Base-by-base conservation (phyloP, 2,888 invertebrate species). In the Steinernema scapterisci region DNA sequence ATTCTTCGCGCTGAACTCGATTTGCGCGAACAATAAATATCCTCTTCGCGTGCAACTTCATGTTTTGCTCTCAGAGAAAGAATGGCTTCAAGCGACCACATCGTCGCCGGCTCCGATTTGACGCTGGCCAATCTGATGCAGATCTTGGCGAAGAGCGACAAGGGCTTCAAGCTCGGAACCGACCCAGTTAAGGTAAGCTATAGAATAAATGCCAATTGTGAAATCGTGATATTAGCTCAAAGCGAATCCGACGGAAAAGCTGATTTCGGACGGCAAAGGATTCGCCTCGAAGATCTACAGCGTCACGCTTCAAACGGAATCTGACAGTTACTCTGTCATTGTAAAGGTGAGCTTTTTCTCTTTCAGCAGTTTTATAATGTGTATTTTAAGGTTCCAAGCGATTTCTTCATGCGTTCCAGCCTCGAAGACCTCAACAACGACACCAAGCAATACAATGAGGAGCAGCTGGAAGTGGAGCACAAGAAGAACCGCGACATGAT, bases 231-330 rank as follows among this genome's bases (percentile, higher is more conserved):
- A 21, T 54, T 16, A 63, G 63, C 38, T 63, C 6, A 63, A 27
- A 16, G 11, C 63, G 31, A 27, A 27, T 63, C 63, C 63, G 19
- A 63, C 27, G 63, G 63, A 63, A 31, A 63, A 63, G 19, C 13
- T 27, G 16, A 63, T 63, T 19, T 63, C 63, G 16, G 63, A 63
- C 23, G 63, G 63, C 1, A 63, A 63, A 38, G 63, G 63, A 5
- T 63, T 63, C 63, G 63, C 63, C 63, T 63, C 63, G 31, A 63
- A 63, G 38, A 63, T 63, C 63, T 63, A 63, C 38, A 63, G 63
- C 63, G 63, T 63, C 31, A 63, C 63, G 9, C 63, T 63, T 6
- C 27, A 63, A n/a, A 31, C 63, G 31, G 63, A 31, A 5, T 1
- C 63, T 16, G 63, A 63, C 2, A 31, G 31, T 11, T 63, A 63